These are phyloP conservation scores for Asbolus verrucosus DNA, from an alignment of 1,140 invertebrate genomes.

Conservation along the genomic window DNA sequence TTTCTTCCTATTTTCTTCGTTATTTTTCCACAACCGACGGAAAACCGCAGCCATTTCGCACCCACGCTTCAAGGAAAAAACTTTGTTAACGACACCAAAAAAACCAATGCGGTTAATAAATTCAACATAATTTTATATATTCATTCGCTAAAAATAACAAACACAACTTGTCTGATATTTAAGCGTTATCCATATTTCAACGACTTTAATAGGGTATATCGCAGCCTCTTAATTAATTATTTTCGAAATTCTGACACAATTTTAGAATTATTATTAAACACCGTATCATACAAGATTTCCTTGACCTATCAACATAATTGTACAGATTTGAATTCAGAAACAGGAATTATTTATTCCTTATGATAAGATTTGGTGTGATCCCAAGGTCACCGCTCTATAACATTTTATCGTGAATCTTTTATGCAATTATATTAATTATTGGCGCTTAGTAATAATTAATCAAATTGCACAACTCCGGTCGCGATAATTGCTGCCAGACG, in stretches of 20 bases:
- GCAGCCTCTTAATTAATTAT: too few relatives aligned
- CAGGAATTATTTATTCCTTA: constrained; percentile 10
- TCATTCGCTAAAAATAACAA: too few relatives aligned
- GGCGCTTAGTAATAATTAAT: not conserved
- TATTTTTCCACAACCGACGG: too few relatives aligned
- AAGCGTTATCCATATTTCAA: too few relatives aligned
- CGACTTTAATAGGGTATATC: too few relatives aligned
- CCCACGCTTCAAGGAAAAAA: too few relatives aligned
- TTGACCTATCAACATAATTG: constrained; percentile 18
- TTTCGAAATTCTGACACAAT: constrained; percentile 13
- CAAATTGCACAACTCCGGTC: constrained; percentile 16
- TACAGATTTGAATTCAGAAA: constrained; percentile 5
- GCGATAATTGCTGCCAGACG: constrained; percentile 22
- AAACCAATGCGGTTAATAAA: too few relatives aligned
- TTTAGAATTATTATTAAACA: constrained; percentile 17
- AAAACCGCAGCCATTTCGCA: too few relatives aligned
- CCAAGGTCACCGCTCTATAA: not conserved
- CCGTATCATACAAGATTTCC: constrained; percentile 14
- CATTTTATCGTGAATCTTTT: too few relatives aligned
- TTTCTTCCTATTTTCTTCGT: not conserved
- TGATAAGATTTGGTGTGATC: constrained; percentile 22
- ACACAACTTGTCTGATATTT: too few relatives aligned
- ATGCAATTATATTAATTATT: constrained; percentile 10
- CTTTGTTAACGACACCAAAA: too few relatives aligned
- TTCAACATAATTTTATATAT: too few relatives aligned